Evolutionary conservation across 2,113 vertebrate genomes (phyloP).

Genomic region (Ictidomys tridecemlineatus): DNA sequence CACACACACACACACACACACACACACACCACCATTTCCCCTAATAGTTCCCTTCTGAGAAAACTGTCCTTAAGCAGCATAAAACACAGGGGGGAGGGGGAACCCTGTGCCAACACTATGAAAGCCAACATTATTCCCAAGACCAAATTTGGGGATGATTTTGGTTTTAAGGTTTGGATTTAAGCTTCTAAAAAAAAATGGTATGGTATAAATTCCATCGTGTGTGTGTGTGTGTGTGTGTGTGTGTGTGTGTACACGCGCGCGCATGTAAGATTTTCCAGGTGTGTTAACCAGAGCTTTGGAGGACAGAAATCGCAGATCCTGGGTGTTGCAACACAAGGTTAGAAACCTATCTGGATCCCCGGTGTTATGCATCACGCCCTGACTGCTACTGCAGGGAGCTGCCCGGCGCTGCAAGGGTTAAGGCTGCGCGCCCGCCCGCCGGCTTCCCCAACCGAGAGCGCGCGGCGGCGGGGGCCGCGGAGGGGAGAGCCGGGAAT

Average conservation of each 20-base stretch:
- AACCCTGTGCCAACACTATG: not conserved
- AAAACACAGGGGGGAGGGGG: not conserved
- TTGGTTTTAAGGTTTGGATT: constrained; percentile 22
- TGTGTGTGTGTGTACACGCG: not conserved
- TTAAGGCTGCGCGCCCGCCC: constrained; percentile 6
- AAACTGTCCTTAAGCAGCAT: not conserved
- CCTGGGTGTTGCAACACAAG: not conserved
- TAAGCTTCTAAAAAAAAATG: not conserved
- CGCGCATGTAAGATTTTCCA: not conserved
- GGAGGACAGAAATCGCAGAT: not conserved
- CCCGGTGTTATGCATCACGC: not conserved
- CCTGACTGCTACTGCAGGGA: too few species aligned
- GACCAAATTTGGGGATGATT: constrained; percentile 70
- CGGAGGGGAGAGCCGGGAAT: constrained; percentile 64
- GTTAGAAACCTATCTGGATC: not conserved
- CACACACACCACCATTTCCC: not conserved
- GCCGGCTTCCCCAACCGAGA: constrained; percentile 64
- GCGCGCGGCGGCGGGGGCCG: not conserved
- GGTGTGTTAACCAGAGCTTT: not conserved
- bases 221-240: not conserved
- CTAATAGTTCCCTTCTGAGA: not conserved
- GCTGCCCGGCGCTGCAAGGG: not conserved
- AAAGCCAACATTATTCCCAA: not conserved
- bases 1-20: not conserved
- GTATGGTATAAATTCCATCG: not conserved